Evolutionary conservation across 2,888 invertebrate genomes (phyloP).

Genomic region (Petrolisthes manimaculis): DNA sequence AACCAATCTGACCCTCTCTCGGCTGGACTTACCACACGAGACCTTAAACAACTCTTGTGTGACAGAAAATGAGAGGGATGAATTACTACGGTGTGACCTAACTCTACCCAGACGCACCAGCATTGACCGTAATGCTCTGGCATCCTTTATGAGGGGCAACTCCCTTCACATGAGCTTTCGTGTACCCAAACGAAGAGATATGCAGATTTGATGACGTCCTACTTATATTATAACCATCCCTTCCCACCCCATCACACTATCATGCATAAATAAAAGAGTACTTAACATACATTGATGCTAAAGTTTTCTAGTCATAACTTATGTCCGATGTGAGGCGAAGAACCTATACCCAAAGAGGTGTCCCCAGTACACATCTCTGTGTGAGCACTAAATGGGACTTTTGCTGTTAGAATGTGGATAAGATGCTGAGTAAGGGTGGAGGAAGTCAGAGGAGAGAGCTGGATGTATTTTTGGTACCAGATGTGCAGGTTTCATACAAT

Average conservation of each 20-base stretch:
- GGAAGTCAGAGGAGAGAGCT: conserved; percentile 1
- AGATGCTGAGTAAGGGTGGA: neutral
- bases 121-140: conserved; percentile 49
- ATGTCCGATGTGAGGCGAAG: conserved; percentile 45
- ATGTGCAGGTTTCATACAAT: neutral
- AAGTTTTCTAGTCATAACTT: conserved; percentile 63
- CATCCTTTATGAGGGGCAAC: conserved; percentile 60
- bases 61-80: conserved; percentile 53
- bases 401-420: conserved; percentile 6
- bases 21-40: conserved; percentile 61
- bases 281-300: conserved; percentile 61
- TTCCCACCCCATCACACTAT: conserved; percentile 27
- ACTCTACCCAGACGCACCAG: conserved; percentile 59
- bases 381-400: conserved; percentile 25
- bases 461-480: neutral
- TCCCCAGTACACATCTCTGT: conserved; percentile 19
- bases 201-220: conserved; percentile 50
- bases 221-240: conserved; percentile 4
- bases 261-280: conserved; percentile 36
- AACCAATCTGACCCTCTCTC: conserved; percentile 57
- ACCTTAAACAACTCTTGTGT: conserved; percentile 54
- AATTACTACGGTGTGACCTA: conserved; percentile 56
- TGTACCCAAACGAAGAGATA: conserved; percentile 53
- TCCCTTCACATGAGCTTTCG: conserved; percentile 65
- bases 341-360: conserved; percentile 10